Evolutionary conservation across 2,113 vertebrate genomes (phyloP).

Genomic region (Hipposideros armiger): DNA sequence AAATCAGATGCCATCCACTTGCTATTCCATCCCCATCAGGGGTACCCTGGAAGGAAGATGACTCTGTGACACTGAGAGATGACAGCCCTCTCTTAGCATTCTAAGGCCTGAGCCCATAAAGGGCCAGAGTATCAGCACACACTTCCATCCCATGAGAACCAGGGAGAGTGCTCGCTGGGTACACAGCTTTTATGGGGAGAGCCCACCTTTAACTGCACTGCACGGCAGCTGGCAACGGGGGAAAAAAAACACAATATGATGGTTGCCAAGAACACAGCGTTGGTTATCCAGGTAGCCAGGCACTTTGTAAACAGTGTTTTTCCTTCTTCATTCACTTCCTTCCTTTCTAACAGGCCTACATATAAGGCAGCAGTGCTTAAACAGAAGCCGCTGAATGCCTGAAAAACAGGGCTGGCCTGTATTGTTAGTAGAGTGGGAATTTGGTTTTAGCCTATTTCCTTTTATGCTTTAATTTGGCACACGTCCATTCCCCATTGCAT

Average conservation of each 20-base stretch:
- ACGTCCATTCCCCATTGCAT: not conserved
- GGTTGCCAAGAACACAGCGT: not conserved
- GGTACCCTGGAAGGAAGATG: not conserved
- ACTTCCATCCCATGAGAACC: not conserved
- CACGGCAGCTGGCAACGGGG: accelerated
- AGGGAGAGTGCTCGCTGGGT: not conserved
- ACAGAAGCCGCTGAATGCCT: not conserved
- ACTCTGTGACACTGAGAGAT: not conserved
- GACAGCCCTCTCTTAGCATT: not conserved
- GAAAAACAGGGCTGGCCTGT: not conserved
- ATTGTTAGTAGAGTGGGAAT: not conserved
- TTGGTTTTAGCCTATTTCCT: not conserved
- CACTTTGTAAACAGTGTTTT: not conserved
- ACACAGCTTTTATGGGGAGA: not conserved
- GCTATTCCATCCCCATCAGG: not conserved
- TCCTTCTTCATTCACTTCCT: not conserved
- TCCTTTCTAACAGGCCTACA: not conserved
- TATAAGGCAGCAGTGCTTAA: not conserved
- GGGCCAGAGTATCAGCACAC: not conserved
- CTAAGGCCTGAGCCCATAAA: not conserved
- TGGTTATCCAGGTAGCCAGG: not conserved
- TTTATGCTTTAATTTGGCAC: not conserved
- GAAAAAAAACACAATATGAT: not conserved
- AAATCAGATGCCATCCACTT: not conserved
- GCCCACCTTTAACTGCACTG: not conserved